Percentiles rank a stretch among this genome's conserved stretches.
phyloP scores from a whole-genome alignment of 1,140 invertebrate species.

The Agrilus planipennis region DNA sequence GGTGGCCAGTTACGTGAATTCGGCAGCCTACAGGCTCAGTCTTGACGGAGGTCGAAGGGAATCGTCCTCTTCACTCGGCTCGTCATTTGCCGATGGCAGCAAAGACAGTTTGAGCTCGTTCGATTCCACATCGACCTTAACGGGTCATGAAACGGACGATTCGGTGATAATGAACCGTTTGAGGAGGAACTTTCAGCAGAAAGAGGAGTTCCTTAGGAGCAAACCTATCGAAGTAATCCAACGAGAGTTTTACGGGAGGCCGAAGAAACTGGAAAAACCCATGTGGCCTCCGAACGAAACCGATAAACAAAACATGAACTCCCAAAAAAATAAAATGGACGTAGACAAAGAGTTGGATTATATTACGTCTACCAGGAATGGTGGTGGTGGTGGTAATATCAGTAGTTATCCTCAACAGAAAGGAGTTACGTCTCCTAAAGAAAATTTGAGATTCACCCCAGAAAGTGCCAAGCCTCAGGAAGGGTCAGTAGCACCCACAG shows the following conservation, averaged over 20 bases:
- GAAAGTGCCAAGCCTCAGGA: slow-evolving; percentile 4
- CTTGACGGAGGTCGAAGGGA: slow-evolving; percentile 39
- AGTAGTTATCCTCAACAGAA: slow-evolving; percentile 3
- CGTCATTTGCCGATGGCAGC: slow-evolving; percentile 42
- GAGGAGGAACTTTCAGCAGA: slow-evolving; percentile 71
- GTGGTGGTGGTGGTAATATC: neutral
- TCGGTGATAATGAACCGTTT: slow-evolving; percentile 57
- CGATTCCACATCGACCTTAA: slow-evolving; percentile 52
- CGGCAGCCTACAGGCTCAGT: slow-evolving; percentile 33
- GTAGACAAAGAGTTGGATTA: slow-evolving; percentile 30
- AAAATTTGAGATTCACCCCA: slow-evolving; percentile 3
- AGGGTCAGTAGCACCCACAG: slow-evolving; percentile 14
- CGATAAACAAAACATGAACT: slow-evolving; percentile 33
- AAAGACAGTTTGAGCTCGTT: slow-evolving; percentile 52
- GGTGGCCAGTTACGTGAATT: slow-evolving; percentile 19
- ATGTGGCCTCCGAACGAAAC: slow-evolving; percentile 54
- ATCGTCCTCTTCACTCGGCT: slow-evolving; percentile 43
- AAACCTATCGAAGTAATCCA: slow-evolving; percentile 47
- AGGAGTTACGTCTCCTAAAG: slow-evolving; percentile 7
- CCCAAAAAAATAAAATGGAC: slow-evolving; percentile 34
- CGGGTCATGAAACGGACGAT: slow-evolving; percentile 52
- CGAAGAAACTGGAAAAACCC: slow-evolving; percentile 59
- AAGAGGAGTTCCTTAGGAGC: slow-evolving; percentile 71
- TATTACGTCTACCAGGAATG: neutral
- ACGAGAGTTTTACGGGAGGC: slow-evolving; percentile 62